These are phyloP conservation scores for Epinotia bilunana DNA, from an alignment of 2,888 invertebrate genomes.

Conservation along the genomic window DNA sequence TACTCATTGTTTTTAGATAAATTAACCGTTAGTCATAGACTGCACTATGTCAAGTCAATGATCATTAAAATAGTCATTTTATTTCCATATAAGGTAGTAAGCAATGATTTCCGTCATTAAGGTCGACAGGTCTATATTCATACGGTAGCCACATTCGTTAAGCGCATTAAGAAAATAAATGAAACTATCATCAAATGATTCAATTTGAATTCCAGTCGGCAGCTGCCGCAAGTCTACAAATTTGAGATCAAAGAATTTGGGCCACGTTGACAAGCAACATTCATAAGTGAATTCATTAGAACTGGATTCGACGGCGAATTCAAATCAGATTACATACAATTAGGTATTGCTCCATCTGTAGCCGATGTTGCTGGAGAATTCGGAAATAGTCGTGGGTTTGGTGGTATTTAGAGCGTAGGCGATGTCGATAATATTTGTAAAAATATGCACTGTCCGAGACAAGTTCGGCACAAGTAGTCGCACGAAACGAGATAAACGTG, in stretches of 20 bases:
- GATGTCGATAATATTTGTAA: slow-evolving; percentile 44
- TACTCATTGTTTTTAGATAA: slow-evolving; percentile 66
- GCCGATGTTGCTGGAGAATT: slow-evolving; percentile 48
- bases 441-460: slow-evolving; percentile 47
- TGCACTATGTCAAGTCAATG: slow-evolving; percentile 52
- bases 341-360: slow-evolving; percentile 45
- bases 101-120: slow-evolving; percentile 28
- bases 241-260: slow-evolving; percentile 59
- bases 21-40: slow-evolving; percentile 55
- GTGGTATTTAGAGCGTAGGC: slow-evolving; percentile 49
- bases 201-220: slow-evolving; percentile 54
- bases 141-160: slow-evolving; percentile 31
- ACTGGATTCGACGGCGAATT: slow-evolving; percentile 36
- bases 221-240: slow-evolving; percentile 48
- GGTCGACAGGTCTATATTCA: slow-evolving; percentile 34
- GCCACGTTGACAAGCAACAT: slow-evolving; percentile 51
- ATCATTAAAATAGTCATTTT: slow-evolving; percentile 38
- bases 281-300: slow-evolving; percentile 47
- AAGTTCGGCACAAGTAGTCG: slow-evolving; percentile 24
- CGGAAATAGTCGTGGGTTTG: slow-evolving; percentile 48
- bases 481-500: slow-evolving; percentile 51
- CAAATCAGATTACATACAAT: slow-evolving; percentile 46
- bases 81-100: slow-evolving; percentile 30
- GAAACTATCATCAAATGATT: slow-evolving; percentile 48
- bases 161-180: slow-evolving; percentile 41